These are phyloP conservation scores for Coccyzus lansbergi DNA, from an alignment of 2,797 vertebrate genomes.

Conservation along the genomic window DNA sequence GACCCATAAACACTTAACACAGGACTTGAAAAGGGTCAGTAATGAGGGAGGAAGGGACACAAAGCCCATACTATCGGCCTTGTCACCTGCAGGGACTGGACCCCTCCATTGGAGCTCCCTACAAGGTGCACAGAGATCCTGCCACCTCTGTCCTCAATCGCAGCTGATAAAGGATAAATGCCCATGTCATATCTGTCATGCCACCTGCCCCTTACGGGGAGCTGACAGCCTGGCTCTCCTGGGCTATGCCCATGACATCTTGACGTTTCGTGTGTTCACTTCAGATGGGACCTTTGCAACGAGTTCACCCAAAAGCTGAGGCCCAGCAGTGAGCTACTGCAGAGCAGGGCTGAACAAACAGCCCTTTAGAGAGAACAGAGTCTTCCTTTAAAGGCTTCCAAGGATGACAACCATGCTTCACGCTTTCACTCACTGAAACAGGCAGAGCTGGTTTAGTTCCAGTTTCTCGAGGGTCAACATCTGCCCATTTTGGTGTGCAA, in stretches of 20 bases:
- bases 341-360: background rate
- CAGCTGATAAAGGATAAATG: background rate
- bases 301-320: background rate
- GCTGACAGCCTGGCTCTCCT: background rate
- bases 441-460: background rate
- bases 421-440: background rate
- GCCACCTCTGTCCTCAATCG: background rate
- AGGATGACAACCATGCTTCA: fast-evolving
- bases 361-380: background rate
- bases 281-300: background rate
- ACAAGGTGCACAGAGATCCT: background rate
- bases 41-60: background rate
- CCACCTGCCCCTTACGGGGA: background rate
- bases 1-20: background rate
- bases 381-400: background rate
- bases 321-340: background rate
- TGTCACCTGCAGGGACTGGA: background rate
- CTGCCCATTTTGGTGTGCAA: background rate
- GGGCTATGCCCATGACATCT: background rate
- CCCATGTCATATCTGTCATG: background rate
- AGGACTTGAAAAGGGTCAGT: background rate
- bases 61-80: background rate
- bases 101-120: background rate
- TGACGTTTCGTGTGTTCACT: fast-evolving
- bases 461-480: background rate